Conservation (phyloP, 2,888 invertebrate species). For the Drosophila anomalata region DNA sequence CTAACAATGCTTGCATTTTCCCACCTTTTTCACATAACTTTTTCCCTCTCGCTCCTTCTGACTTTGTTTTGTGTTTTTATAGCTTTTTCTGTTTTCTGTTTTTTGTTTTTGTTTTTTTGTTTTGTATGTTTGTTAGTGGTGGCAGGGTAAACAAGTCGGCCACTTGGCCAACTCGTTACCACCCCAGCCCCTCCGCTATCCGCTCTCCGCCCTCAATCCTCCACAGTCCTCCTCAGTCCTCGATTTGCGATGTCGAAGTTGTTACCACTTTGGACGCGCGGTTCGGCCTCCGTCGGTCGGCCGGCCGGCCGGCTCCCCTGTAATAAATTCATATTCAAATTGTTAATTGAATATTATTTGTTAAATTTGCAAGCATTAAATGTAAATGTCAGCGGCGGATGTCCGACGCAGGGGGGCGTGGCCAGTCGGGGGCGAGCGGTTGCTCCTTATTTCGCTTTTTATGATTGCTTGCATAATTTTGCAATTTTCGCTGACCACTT, state of each 20-base stretch:
- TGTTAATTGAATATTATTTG: conserved; percentile 82
- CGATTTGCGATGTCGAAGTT: conserved; percentile 72
- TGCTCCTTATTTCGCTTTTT: conserved; percentile 25
- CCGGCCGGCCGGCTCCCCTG: conserved; percentile 54
- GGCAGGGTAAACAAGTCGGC: conserved; percentile 79
- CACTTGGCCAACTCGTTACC: conserved; percentile 70
- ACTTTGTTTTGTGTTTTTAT: conserved; percentile 47
- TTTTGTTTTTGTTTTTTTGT: conserved; percentile 14
- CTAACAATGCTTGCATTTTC: conserved; percentile 80
- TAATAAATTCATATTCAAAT: conserved; percentile 82
- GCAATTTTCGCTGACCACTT: conserved; percentile 32
- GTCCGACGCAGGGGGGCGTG: conserved; percentile 61
- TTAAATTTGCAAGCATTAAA: conserved; percentile 78
- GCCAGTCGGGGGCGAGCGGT: conserved; percentile 28
- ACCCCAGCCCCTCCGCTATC: background rate
- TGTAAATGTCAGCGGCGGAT: conserved; percentile 70
- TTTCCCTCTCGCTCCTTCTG: conserved; percentile 41
- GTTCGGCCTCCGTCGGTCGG: conserved; percentile 65
- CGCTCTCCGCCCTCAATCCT: background rate
- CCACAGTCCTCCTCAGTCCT: conserved; percentile 26
- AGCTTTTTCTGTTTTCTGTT: conserved; percentile 30
- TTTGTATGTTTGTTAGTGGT: conserved; percentile 52
- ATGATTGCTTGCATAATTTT: conserved; percentile 41
- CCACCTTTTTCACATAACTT: conserved; percentile 80
- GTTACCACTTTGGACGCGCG: conserved; percentile 72